Conservation (phyloP, 2,113 vertebrate species). For the Addax nasomaculatus region DNA sequence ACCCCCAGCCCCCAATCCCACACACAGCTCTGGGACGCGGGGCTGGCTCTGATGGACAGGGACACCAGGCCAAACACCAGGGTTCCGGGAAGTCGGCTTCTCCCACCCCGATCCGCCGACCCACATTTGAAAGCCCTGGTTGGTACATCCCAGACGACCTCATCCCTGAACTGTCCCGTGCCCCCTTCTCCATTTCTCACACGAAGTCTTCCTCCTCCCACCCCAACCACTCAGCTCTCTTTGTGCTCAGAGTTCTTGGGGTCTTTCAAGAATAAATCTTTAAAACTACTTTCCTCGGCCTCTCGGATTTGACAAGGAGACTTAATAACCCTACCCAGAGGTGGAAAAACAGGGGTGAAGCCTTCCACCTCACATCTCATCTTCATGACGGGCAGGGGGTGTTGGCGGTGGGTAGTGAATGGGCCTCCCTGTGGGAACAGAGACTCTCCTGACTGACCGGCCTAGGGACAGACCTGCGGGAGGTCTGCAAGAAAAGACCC, state of each 20-base stretch:
- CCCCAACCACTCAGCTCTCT: not conserved
- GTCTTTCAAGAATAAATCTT: conserved; percentile 4
- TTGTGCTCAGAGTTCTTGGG: not conserved
- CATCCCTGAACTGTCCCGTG: not conserved
- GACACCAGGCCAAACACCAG: not conserved
- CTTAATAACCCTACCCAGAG: not conserved
- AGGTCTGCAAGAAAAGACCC: not conserved
- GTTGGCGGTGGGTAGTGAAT: not conserved
- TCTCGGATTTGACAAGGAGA: not conserved
- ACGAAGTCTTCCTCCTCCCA: not conserved
- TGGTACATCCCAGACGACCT: not conserved
- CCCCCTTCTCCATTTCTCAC: not conserved
- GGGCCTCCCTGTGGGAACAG: not conserved
- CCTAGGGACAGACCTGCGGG: not conserved
- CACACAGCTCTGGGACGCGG: not conserved
- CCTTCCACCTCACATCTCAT: not conserved
- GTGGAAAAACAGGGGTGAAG: not conserved
- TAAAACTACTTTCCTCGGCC: not conserved
- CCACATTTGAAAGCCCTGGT: not conserved
- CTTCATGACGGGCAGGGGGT: not conserved
- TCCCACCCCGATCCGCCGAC: not conserved
- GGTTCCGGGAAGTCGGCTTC: fast-evolving
- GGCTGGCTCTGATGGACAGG: not conserved
- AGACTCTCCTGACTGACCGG: not conserved
- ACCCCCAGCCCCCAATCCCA: not conserved